Percentiles rank a stretch among this genome's conserved stretches.
Evolutionary conservation across 2,113 vertebrate genomes (phyloP).

Genomic region (Megaptera novaeangliae): DNA sequence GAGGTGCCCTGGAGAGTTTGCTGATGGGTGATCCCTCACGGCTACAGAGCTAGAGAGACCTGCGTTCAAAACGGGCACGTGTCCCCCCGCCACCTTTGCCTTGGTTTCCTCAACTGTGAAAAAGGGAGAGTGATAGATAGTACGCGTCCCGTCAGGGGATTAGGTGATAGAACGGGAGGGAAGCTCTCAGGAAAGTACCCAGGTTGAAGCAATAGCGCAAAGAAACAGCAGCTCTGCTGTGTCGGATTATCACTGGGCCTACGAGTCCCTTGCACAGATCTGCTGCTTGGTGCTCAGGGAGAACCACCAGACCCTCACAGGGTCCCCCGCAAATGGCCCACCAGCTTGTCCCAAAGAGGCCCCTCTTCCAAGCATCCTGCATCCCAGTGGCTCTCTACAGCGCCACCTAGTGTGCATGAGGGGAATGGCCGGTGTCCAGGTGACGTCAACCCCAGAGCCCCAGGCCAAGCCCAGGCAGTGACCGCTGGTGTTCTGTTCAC

Average conservation of each 20-base stretch:
- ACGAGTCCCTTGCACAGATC: not conserved
- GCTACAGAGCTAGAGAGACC: not conserved
- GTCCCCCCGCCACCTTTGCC: not conserved
- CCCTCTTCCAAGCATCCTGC: not conserved
- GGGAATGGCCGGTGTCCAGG: not conserved
- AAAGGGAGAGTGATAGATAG: not conserved
- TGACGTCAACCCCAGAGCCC: not conserved
- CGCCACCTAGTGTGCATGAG: not conserved
- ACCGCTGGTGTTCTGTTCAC: not conserved
- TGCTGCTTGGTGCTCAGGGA: not conserved
- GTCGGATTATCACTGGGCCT: not conserved
- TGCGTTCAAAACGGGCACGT: not conserved
- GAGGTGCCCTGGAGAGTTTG: too few relatives aligned
- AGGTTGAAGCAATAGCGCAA: not conserved
- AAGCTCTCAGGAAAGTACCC: too few relatives aligned
- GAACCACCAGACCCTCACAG: not conserved
- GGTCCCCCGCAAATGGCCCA: not conserved
- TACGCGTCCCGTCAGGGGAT: too few relatives aligned
- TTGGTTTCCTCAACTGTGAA: not conserved
- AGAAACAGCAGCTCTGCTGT: not conserved
- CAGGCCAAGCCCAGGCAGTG: accelerated
- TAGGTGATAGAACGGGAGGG: accelerated
- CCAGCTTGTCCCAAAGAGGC: not conserved
- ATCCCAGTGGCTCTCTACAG: not conserved
- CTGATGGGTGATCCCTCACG: accelerated